Evolutionary conservation across 2,888 invertebrate species (phyloP).

Genomic region (Pachycephus smyrnensis): DNA sequence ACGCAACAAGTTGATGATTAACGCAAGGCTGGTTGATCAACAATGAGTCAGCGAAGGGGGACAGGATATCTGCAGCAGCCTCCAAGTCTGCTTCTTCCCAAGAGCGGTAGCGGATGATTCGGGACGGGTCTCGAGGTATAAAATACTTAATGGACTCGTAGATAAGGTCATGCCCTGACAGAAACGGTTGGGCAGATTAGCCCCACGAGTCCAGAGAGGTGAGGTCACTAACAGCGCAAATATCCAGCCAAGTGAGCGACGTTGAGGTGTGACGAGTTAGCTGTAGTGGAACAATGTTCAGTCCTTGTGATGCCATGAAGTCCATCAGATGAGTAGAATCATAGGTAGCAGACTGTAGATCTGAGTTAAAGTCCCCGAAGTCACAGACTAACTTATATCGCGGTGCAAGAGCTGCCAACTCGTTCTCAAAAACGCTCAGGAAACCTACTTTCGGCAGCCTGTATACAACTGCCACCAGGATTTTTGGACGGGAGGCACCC

Average conservation of each 20-base stretch:
- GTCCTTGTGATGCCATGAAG: background rate
- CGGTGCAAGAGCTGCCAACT: background rate
- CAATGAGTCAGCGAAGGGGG: no score
- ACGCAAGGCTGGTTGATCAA: no score
- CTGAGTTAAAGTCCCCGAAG: slow-evolving; percentile 7
- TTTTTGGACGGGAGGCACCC: no score
- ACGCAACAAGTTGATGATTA: no score
- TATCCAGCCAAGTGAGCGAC: slow-evolving; percentile 7
- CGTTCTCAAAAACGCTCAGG: background rate
- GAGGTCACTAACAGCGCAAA: background rate
- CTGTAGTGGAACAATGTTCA: background rate
- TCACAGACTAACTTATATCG: background rate
- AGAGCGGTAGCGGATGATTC: no score
- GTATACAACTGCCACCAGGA: slow-evolving; percentile 9
- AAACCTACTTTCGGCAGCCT: slow-evolving; percentile 4
- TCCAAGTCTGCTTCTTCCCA: no score
- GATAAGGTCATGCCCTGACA: slow-evolving; percentile 7
- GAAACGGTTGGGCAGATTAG: slow-evolving; percentile 4
- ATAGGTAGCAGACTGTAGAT: slow-evolving; percentile 2
- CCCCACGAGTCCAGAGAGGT: background rate
- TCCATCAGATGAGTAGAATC: background rate
- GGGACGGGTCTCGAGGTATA: no score
- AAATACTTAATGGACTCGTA: no score
- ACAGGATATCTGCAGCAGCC: no score
- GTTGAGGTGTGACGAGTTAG: slow-evolving; percentile 8